These are phyloP conservation scores for Grammomys dolichurus DNA, from an alignment of 2,113 vertebrate species.

Conservation along the genomic window DNA sequence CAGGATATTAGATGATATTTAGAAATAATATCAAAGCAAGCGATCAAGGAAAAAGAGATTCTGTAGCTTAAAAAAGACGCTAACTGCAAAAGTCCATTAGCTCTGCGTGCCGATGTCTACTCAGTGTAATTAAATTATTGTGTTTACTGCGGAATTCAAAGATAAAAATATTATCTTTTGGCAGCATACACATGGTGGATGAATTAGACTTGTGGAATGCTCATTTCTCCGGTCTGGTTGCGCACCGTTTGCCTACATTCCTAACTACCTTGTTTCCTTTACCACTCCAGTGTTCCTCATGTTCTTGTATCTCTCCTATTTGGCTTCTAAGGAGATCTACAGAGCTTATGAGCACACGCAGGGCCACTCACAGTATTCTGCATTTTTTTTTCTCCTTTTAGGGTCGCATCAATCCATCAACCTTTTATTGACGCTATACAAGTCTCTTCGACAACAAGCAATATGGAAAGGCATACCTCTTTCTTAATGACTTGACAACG, in stretches of 20 bases:
- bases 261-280: neutral
- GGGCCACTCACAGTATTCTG: neutral
- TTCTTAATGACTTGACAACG: conserved; percentile 67
- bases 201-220: neutral
- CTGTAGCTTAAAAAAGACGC: conserved; percentile 49
- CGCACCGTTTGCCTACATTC: neutral
- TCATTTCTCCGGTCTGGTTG: conserved; percentile 15
- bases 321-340: neutral
- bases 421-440: neutral
- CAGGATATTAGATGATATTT: conserved; percentile 78
- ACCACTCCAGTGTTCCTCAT: neutral
- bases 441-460: conserved; percentile 52
- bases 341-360: neutral
- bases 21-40: conserved; percentile 72
- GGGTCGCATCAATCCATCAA: conserved; percentile 18
- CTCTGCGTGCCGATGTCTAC: conserved; percentile 9
- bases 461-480: conserved; percentile 12
- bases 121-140: conserved; percentile 49
- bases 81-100: conserved; percentile 45
- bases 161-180: conserved; percentile 42
- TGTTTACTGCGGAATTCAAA: conserved; percentile 51
- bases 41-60: conserved; percentile 59
- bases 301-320: neutral
- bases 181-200: neutral
- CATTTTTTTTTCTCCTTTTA: conserved; percentile 30